phyloP scores from a whole-genome alignment of 2,797 vertebrate species.

The Girardinus metallicus region DNA sequence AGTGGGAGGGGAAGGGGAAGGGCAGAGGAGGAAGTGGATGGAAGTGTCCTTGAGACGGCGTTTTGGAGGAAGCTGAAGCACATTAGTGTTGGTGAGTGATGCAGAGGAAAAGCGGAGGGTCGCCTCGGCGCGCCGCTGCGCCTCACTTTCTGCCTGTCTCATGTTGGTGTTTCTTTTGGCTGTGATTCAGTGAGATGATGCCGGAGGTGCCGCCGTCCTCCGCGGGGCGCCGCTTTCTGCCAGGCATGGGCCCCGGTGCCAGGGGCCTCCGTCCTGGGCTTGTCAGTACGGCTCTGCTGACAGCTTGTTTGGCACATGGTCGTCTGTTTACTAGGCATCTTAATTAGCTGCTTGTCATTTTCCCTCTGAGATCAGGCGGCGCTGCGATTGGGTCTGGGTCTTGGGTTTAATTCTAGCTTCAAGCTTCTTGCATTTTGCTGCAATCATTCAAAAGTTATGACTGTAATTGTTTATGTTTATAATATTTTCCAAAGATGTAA shows the following conservation, averaged over 20 bases:
- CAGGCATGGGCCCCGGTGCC: conserved; percentile 43
- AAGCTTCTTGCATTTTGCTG: neutral
- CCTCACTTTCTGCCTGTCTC: conserved; percentile 62
- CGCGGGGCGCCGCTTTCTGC: conserved; percentile 33
- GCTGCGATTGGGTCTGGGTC: neutral
- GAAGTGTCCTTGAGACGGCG: conserved; percentile 31
- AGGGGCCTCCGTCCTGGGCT: conserved; percentile 38
- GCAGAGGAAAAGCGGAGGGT: conserved; percentile 53
- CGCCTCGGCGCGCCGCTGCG: conserved; percentile 27
- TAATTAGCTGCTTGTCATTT: conserved; percentile 60
- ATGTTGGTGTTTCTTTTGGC: conserved; percentile 54
- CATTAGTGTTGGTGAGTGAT: conserved; percentile 19
- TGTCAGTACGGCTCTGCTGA: conserved; percentile 30
- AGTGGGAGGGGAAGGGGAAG: conserved; percentile 23
- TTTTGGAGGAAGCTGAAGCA: conserved; percentile 15
- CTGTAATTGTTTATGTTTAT: too few relatives aligned
- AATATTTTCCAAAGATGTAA: neutral
- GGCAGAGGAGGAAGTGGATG: conserved; percentile 24
- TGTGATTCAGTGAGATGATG: conserved; percentile 65
- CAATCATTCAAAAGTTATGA: too few relatives aligned
- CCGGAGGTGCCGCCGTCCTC: conserved; percentile 62
- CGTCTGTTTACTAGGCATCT: conserved; percentile 50
- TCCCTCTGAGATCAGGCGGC: conserved; percentile 24
- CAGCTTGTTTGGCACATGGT: conserved; percentile 45
- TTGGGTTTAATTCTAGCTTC: neutral